Evolutionary conservation across 2,888 invertebrate species (phyloP).

Genomic region (Synanthedon tipuliformis): DNA sequence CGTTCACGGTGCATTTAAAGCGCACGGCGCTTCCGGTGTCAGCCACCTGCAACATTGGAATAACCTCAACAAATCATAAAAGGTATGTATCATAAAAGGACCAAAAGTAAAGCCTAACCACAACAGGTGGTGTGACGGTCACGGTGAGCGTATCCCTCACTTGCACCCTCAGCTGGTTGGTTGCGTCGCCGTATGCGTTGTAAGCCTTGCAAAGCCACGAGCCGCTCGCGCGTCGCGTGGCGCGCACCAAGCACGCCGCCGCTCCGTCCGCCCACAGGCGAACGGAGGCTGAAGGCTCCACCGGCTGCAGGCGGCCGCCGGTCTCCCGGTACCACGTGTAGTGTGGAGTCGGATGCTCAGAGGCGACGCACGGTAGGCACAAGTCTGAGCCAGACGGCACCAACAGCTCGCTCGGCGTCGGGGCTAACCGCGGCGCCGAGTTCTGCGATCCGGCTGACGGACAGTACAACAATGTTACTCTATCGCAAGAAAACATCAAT

Average conservation of each 20-base stretch:
- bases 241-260: conserved; percentile 76
- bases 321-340: conserved; percentile 68
- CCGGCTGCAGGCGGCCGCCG: conserved; percentile 37
- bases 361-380: conserved; percentile 75
- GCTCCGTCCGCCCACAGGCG: conserved; percentile 79
- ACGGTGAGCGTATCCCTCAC: conserved; percentile 73
- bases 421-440: conserved; percentile 67
- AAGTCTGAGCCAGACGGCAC: conserved; percentile 68
- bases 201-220: conserved; percentile 78
- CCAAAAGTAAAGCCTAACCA: conserved; percentile 41
- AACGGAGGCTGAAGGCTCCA: conserved; percentile 57
- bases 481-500: neutral
- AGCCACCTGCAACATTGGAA: conserved; percentile 54
- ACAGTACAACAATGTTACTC: neutral
- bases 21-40: conserved; percentile 76
- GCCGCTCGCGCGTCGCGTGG: conserved; percentile 72
- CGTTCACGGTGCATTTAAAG: conserved; percentile 75
- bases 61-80: neutral
- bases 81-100: neutral
- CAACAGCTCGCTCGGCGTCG: conserved; percentile 61
- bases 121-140: conserved; percentile 67
- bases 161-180: conserved; percentile 71
- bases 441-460: conserved; percentile 30
- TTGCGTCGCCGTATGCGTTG: conserved; percentile 76
- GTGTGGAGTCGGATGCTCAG: conserved; percentile 73